Evolutionary conservation across 2,888 invertebrate species (phyloP).

Genomic region (Cataglyphis livida): DNA sequence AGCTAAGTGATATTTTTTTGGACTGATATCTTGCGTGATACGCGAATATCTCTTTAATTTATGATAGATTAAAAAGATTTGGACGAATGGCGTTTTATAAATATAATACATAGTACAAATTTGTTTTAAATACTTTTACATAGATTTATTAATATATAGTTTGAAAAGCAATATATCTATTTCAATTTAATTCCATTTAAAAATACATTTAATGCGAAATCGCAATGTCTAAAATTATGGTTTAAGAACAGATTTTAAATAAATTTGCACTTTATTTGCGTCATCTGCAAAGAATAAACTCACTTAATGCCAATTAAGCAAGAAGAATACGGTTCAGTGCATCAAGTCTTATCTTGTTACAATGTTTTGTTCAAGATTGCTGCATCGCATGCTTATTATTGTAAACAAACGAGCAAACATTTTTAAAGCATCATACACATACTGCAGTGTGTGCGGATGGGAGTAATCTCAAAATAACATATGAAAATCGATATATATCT

Average conservation of each 20-base stretch:
- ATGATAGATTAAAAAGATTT: background rate
- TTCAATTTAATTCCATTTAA: background rate
- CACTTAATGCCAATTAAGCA: background rate
- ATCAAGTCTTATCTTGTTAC: background rate
- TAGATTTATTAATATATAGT: background rate
- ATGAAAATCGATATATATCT: background rate
- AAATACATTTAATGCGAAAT: background rate
- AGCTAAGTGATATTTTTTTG: background rate
- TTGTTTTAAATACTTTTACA: background rate
- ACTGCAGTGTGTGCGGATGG: background rate
- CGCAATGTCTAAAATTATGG: background rate
- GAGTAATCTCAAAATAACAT: background rate
- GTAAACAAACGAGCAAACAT: background rate
- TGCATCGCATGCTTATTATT: background rate
- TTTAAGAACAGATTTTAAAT: background rate
- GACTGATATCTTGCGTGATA: background rate
- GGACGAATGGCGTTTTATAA: background rate
- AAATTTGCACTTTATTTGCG: background rate
- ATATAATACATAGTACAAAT: background rate
- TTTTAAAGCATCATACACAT: background rate
- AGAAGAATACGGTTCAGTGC: background rate
- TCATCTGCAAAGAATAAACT: background rate
- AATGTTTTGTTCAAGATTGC: background rate
- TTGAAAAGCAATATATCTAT: background rate
- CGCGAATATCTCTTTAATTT: background rate